Conservation (phyloP, 2,113 vertebrate genomes). For the Dasyprocta punctata region DNA sequence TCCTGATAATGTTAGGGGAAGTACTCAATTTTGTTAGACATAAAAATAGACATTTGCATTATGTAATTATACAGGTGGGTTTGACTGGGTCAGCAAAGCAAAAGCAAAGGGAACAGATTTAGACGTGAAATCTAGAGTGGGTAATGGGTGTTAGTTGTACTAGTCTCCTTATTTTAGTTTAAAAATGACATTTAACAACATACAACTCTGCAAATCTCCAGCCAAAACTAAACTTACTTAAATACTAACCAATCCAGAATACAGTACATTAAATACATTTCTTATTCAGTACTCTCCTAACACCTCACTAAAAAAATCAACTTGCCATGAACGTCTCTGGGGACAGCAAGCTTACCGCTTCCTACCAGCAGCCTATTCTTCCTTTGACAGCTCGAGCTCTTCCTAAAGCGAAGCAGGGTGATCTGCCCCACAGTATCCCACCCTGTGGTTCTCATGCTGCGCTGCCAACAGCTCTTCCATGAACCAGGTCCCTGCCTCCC, state of each 20-base stretch:
- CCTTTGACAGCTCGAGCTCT: not conserved
- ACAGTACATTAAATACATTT: not conserved
- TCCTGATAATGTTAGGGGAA: not conserved
- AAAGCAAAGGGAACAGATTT: not conserved
- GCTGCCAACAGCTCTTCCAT: not conserved
- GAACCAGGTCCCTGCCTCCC: too few species aligned
- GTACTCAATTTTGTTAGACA: not conserved
- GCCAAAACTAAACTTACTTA: not conserved
- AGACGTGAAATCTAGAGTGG: not conserved
- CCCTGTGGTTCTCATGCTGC: not conserved
- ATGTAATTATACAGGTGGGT: not conserved
- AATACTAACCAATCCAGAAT: not conserved
- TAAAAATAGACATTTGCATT: not conserved
- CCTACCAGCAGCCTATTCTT: not conserved
- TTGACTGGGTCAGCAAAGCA: not conserved
- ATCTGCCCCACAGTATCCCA: not conserved
- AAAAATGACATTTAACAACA: not conserved
- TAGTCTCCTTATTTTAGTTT: not conserved
- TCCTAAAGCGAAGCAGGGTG: not conserved
- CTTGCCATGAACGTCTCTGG: not conserved
- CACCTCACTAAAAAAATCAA: not conserved
- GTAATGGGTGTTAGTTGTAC: not conserved
- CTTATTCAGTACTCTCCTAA: not conserved
- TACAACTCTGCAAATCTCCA: not conserved
- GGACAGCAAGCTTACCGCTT: not conserved